Percentiles rank a stretch among this genome's conserved stretches.
phyloP scores from a whole-genome alignment of 1,140 invertebrate genomes.

The Saccostrea glomerata region DNA sequence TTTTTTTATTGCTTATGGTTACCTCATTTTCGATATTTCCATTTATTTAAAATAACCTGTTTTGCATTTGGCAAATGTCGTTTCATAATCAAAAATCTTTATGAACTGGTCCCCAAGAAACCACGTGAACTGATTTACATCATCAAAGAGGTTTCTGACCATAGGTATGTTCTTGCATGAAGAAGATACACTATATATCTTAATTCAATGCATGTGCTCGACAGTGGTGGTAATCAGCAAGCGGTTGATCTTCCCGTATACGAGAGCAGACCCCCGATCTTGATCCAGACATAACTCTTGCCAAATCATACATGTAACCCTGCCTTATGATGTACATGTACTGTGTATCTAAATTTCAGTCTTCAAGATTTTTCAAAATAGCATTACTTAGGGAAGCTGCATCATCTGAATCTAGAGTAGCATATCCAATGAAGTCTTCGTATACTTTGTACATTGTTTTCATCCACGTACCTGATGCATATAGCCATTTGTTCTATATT shows the following conservation, averaged over 20 bases:
- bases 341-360: not conserved
- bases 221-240: too few species aligned
- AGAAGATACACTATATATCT: too few species aligned
- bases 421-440: not conserved
- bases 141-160: too few species aligned
- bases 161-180: too few species aligned
- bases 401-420: not conserved
- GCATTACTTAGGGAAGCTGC: slow-evolving; percentile 6
- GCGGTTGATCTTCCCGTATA: too few species aligned
- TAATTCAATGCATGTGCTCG: too few species aligned
- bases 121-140: too few species aligned
- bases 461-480: slow-evolving; percentile 31
- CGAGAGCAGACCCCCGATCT: not conserved
- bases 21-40: not conserved
- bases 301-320: slow-evolving; percentile 44
- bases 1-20: not conserved
- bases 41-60: too few species aligned
- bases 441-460: not conserved
- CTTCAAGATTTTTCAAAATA: slow-evolving; percentile 17
- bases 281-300: slow-evolving; percentile 44
- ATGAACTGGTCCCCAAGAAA: too few species aligned
- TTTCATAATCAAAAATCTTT: too few species aligned
- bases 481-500: slow-evolving; percentile 43
- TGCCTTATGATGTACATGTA: slow-evolving; percentile 19
- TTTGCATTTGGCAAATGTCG: too few species aligned